phyloP scores from a whole-genome alignment of 1,140 invertebrate genomes.

The Eufriesea mexicana region DNA sequence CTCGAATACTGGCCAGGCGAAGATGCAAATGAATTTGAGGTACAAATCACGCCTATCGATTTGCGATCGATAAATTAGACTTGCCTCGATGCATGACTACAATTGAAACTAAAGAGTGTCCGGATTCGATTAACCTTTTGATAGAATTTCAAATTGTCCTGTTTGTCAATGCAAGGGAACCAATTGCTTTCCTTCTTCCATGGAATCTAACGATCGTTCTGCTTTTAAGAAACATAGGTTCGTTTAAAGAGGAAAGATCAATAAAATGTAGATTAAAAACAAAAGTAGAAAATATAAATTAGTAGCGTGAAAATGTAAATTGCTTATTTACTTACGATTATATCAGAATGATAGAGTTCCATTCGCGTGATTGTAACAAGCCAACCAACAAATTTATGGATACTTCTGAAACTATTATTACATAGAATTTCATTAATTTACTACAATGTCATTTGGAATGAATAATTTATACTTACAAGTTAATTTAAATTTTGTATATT shows the following conservation, averaged over 20 bases:
- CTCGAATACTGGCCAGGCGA: slow-evolving; percentile 8
- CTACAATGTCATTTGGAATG: background rate
- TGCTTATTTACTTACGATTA: background rate
- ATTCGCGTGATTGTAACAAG: no score
- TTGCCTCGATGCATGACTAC: slow-evolving; percentile 21
- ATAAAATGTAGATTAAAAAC: background rate
- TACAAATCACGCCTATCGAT: slow-evolving; percentile 24
- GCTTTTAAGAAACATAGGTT: background rate
- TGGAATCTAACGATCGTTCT: background rate
- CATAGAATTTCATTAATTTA: no score
- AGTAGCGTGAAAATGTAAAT: background rate
- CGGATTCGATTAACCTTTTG: slow-evolving; percentile 33
- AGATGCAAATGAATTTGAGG: slow-evolving; percentile 49
- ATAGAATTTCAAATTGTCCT: background rate
- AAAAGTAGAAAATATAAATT: no score
- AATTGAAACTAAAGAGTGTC: slow-evolving; percentile 40
- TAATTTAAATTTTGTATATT: background rate
- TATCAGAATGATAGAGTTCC: background rate
- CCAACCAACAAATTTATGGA: background rate
- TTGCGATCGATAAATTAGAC: slow-evolving; percentile 25
- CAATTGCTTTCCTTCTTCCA: background rate
- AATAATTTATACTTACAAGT: background rate
- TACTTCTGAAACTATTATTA: background rate
- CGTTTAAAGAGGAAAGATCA: background rate
- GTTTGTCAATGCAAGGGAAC: background rate